A percentile compares a stretch with the other conserved stretches of the same genome.
These are phyloP conservation scores for Alethe diademata DNA, from an alignment of 2,113 vertebrate species.

Conservation along the genomic window DNA sequence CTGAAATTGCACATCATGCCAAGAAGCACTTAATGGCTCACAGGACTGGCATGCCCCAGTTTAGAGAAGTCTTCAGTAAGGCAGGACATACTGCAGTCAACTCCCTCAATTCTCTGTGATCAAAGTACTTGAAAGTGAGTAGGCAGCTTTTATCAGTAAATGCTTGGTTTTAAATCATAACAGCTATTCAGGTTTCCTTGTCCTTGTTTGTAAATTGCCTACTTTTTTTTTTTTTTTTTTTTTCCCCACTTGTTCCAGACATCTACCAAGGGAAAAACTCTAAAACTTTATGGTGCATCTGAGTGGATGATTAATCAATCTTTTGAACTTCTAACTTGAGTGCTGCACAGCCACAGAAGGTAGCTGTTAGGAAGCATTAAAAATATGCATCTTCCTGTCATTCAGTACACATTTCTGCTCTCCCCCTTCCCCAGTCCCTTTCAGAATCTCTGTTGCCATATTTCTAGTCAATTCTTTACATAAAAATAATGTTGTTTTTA, in stretches of 20 bases:
- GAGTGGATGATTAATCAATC: slow-evolving; percentile 27
- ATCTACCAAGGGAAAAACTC: slow-evolving; percentile 30
- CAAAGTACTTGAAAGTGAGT: slow-evolving; percentile 5
- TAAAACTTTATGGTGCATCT: slow-evolving; percentile 26
- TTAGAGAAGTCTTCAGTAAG: background rate
- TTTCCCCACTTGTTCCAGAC: background rate
- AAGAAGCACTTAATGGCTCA: background rate
- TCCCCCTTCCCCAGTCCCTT: background rate
- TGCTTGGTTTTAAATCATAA: slow-evolving; percentile 9
- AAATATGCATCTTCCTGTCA: background rate
- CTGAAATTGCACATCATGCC: background rate
- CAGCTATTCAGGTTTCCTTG: slow-evolving; percentile 14
- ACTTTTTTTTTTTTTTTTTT: background rate
- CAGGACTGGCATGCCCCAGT: background rate
- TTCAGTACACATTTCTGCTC: background rate
- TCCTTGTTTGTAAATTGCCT: slow-evolving; percentile 50
- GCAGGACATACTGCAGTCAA: background rate
- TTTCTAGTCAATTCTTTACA: background rate
- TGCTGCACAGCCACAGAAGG: background rate
- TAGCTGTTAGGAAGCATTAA: background rate
- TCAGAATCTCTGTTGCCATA: background rate
- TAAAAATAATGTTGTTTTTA: background rate
- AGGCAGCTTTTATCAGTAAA: slow-evolving; percentile 48
- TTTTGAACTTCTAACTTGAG: background rate
- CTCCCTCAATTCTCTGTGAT: background rate